Evolutionary conservation across 2,113 vertebrate species (phyloP).

Genomic region (Pelmatolapia mariae): DNA sequence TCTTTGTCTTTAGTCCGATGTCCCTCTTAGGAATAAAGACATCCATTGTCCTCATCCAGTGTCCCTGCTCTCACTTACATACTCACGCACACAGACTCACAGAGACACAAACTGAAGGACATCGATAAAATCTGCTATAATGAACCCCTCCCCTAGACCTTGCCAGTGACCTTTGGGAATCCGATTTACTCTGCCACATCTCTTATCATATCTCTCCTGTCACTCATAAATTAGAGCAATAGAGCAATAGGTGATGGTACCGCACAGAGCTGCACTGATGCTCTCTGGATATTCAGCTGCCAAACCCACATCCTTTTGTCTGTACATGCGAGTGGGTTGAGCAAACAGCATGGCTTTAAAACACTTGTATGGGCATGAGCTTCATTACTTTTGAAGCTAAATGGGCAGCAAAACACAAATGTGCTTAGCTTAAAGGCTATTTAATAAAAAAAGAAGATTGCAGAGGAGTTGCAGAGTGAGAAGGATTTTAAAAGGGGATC

Average conservation of each 20-base stretch:
- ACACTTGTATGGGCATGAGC: not conserved
- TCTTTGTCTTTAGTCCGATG: not conserved
- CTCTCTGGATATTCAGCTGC: not conserved
- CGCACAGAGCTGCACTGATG: not conserved
- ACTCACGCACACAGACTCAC: not conserved
- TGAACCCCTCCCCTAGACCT: constrained; percentile 57
- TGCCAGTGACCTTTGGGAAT: constrained; percentile 53
- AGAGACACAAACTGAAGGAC: constrained; percentile 47
- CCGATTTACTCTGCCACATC: constrained; percentile 48
- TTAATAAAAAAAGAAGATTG: not conserved
- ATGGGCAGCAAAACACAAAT: not conserved
- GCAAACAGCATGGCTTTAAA: not conserved
- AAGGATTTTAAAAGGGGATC: accelerated
- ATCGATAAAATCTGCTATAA: constrained; percentile 55
- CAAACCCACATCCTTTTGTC: not conserved
- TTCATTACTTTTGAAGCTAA: not conserved
- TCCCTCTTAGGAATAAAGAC: not conserved
- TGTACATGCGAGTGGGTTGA: not conserved
- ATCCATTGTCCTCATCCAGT: not conserved
- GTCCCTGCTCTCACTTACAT: not conserved
- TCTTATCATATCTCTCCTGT: constrained; percentile 54
- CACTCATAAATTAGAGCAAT: constrained; percentile 45
- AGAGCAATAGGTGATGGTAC: constrained; percentile 33
- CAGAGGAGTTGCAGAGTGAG: not conserved
- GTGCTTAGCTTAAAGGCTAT: not conserved